A percentile compares a stretch with the other conserved stretches of the same genome.
These are phyloP conservation scores for Ruditapes philippinarum DNA, from an alignment of 1,140 invertebrate genomes.

Conservation along the genomic window DNA sequence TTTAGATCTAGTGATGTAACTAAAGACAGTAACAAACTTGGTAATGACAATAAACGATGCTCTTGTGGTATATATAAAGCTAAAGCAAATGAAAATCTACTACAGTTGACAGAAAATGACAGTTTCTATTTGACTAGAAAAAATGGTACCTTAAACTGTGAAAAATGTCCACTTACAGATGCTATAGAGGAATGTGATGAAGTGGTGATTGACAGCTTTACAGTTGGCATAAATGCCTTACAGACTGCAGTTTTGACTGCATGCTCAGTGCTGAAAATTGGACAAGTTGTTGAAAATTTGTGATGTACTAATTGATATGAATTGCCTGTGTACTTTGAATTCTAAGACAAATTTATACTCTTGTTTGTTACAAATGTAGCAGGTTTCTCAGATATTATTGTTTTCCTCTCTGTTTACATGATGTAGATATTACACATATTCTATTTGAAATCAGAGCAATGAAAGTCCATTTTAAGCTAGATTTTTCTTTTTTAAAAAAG, in stretches of 20 bases:
- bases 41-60: background rate
- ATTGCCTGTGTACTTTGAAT: no score
- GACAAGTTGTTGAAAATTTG: constrained; percentile 60
- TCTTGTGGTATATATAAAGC: background rate
- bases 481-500: no score
- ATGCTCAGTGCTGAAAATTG: constrained; percentile 56
- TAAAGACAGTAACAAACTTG: background rate
- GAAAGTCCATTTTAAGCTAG: no score
- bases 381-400: no score
- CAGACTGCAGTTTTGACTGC: constrained; percentile 53
- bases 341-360: no score
- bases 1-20: background rate
- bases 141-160: background rate
- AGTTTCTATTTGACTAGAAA: background rate
- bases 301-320: no score
- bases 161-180: background rate
- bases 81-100: background rate
- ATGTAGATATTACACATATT: no score
- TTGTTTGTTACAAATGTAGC: no score
- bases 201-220: constrained; percentile 46
- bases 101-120: background rate
- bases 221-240: constrained; percentile 34
- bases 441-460: no score
- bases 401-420: no score
- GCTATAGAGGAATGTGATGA: background rate